Base-by-base conservation (phyloP, 2,113 vertebrate species). In the Oxygymnocypris stewartii region DNA sequence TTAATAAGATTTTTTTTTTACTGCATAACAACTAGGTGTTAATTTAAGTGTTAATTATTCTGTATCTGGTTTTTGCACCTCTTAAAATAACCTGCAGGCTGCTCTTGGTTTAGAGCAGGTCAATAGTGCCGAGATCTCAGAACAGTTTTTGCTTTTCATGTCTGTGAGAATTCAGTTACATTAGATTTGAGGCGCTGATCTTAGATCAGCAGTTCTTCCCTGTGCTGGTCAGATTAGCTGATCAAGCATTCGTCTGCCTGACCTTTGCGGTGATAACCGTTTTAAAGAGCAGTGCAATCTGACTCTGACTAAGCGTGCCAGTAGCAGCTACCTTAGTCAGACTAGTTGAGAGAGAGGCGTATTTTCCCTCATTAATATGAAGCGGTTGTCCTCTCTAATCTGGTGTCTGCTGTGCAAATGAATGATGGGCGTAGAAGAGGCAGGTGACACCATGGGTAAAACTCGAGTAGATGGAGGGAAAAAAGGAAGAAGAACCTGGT, bases 11-110 rank as follows among this genome's bases (percentile, higher is more conserved):
- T 28, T 47, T 42, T 31, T 61, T n/a, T 51, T 31, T 16, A 1
- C 31, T 69, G 28, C 63, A 35, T 23, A 51, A 49, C 16, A 69
- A 12, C 28, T 35, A 49, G 63, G 63, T 71, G 80, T 69, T 82
- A 69, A 82, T 82, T 84, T 54, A 51, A 37, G 61, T 86, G 86
- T 87, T 87, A 63, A 87, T 87, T 84, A 83, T 88, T 88, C 40
- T 79, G 18, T 12, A 20, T 84, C 79, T 86, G 73, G 80, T 54
- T 85, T 65, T 85, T 63, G 49, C 84, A 59, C 59, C 7, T 81
- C 71, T 47, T 85, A 88, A 88, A 88, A 85, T 88, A 85, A 84
- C 79, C n/a, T 31, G 28, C 80, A 73, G 65, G 11, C 74, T 85
- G 79, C 40, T 79, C 37, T 76, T 12, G 13, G 79, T 69, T 82